These are phyloP conservation scores for Danio choprae DNA, from an alignment of 2,797 vertebrate genomes.

Conservation along the genomic window DNA sequence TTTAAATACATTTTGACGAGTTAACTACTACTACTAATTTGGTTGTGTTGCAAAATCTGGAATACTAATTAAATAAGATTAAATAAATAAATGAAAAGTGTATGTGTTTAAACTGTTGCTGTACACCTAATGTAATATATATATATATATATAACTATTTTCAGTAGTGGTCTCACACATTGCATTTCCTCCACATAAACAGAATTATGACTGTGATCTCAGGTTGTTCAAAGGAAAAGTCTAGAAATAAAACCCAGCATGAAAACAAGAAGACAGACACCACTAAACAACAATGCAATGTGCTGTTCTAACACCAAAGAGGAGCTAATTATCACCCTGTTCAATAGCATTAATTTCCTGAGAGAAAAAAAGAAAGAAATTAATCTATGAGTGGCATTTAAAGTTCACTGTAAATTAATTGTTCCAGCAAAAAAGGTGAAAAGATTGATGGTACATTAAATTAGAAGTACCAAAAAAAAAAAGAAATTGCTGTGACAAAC, in stretches of 20 bases:
- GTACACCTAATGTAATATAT: too few species aligned
- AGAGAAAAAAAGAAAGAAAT: background rate
- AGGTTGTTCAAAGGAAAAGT: slow-evolving; percentile 68
- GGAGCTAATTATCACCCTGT: background rate
- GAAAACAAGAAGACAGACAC: slow-evolving; percentile 35
- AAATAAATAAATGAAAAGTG: too few species aligned
- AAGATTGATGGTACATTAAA: background rate
- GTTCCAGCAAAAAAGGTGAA: background rate
- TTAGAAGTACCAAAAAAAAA: slow-evolving; percentile 9
- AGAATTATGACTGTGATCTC: slow-evolving; percentile 50
- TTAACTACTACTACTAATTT: too few species aligned
- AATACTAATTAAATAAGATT: too few species aligned
- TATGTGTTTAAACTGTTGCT: too few species aligned
- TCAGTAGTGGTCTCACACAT: background rate
- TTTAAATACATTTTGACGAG: too few species aligned
- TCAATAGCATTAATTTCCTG: slow-evolving; percentile 8
- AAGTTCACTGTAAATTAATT: slow-evolving; percentile 36
- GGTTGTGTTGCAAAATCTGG: too few species aligned
- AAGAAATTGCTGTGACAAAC: background rate
- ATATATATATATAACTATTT: background rate
- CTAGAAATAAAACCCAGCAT: slow-evolving; percentile 13
- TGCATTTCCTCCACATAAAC: background rate
- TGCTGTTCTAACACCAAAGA: background rate
- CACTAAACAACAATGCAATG: slow-evolving; percentile 9
- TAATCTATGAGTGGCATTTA: slow-evolving; percentile 24